Evolutionary conservation across 2,113 vertebrate genomes (phyloP).

Genomic region (Azemiops feae): DNA sequence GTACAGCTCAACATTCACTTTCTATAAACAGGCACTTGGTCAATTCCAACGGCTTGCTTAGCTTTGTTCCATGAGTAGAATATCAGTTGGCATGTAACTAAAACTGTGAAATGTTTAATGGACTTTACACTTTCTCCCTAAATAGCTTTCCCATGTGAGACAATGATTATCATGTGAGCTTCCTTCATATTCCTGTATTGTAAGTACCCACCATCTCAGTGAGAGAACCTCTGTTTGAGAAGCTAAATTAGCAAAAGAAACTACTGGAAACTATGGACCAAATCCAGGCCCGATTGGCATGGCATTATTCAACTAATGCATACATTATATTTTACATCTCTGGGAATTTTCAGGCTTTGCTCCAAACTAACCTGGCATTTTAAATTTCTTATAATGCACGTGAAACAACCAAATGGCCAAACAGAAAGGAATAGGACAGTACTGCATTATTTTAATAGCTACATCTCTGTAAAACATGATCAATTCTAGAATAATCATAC

Average conservation of each 20-base stretch:
- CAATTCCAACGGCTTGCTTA: not conserved
- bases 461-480: not conserved
- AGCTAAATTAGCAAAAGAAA: not conserved
- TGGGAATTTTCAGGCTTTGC: not conserved
- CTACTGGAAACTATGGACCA: not conserved
- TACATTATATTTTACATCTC: not conserved
- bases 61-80: not conserved
- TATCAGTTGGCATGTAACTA: not conserved
- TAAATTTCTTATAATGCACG: not conserved
- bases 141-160: not conserved
- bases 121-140: not conserved
- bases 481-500: not conserved
- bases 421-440: not conserved
- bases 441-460: not conserved
- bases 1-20: not conserved
- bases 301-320: not conserved
- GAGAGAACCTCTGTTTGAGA: not conserved
- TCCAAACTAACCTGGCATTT: not conserved
- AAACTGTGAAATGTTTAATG: not conserved
- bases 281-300: not conserved
- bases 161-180: not conserved
- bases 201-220: not conserved
- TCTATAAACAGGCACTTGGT: not conserved
- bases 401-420: not conserved
- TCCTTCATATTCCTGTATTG: not conserved